Evolutionary conservation across 2,113 vertebrate genomes (phyloP).

Genomic region (Dipodomys merriami): DNA sequence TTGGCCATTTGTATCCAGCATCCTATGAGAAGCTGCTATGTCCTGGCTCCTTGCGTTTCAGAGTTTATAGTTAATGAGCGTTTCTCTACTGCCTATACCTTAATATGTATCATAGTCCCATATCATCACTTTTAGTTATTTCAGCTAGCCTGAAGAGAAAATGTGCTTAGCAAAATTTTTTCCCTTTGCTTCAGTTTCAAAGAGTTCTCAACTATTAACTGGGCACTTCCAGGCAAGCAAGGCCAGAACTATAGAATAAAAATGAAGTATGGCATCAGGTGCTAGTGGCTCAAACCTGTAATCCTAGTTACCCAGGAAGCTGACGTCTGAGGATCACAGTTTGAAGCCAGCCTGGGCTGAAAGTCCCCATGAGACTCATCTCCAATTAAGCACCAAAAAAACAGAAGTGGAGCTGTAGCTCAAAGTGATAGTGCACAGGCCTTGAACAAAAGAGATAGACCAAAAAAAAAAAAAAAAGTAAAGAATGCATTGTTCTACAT

Average conservation of each 20-base stretch:
- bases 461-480: background rate
- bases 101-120: background rate
- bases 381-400: too few relatives aligned
- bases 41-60: background rate
- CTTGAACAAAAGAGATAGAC: too few relatives aligned
- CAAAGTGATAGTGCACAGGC: too few relatives aligned
- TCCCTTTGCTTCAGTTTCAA: slow-evolving; percentile 23
- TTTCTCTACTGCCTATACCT: background rate
- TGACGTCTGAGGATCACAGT: too few relatives aligned
- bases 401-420: too few relatives aligned
- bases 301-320: too few relatives aligned
- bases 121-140: background rate
- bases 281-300: too few relatives aligned
- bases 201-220: slow-evolving; percentile 11
- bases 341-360: too few relatives aligned
- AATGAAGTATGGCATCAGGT: background rate
- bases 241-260: background rate
- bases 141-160: background rate
- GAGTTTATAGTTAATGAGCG: background rate
- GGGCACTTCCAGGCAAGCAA: background rate
- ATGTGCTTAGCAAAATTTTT: background rate
- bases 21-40: background rate
- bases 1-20: background rate
- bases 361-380: too few relatives aligned
- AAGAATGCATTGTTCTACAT: background rate